Conservation (phyloP, 1,140 invertebrate species). For the Neodiprion lecontei region DNA sequence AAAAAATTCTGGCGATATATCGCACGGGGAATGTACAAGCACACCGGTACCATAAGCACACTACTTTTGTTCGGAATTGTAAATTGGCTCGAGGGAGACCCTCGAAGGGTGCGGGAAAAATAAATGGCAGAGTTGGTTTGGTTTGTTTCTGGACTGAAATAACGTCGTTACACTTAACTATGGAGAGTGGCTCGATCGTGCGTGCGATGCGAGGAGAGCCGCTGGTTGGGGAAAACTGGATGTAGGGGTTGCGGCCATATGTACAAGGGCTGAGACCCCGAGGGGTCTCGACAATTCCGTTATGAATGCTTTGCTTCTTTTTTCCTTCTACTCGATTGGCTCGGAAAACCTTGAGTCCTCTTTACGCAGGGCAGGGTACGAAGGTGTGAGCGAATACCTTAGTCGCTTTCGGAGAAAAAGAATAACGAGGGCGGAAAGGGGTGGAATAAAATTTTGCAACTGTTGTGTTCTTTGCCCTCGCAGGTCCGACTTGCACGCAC, state of each 20-base stretch:
- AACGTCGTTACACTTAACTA: neutral
- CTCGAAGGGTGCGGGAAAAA: neutral
- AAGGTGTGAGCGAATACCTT: neutral
- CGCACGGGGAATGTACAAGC: too few species aligned
- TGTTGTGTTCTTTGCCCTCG: too few species aligned
- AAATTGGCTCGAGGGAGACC: neutral
- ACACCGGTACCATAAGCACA: too few species aligned
- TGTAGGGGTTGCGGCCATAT: neutral
- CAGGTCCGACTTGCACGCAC: too few species aligned
- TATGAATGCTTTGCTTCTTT: constrained; percentile 2
- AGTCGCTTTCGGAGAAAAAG: neutral
- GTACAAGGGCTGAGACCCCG: neutral
- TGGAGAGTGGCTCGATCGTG: neutral
- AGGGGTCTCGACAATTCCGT: neutral
- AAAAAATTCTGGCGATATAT: too few species aligned
- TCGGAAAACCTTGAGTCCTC: neutral
- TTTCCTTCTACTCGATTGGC: neutral
- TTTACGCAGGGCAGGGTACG: neutral
- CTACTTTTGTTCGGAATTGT: too few species aligned
- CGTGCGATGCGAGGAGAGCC: neutral
- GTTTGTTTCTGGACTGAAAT: neutral
- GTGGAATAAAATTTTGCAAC: too few species aligned
- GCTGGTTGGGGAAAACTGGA: neutral
- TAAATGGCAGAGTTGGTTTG: neutral
- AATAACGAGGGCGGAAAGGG: too few species aligned